Evolutionary conservation across 2,797 vertebrate species (phyloP), one percentile per base, ranked within the genome.

Genomic region (Discoglossus pictus): DNA sequence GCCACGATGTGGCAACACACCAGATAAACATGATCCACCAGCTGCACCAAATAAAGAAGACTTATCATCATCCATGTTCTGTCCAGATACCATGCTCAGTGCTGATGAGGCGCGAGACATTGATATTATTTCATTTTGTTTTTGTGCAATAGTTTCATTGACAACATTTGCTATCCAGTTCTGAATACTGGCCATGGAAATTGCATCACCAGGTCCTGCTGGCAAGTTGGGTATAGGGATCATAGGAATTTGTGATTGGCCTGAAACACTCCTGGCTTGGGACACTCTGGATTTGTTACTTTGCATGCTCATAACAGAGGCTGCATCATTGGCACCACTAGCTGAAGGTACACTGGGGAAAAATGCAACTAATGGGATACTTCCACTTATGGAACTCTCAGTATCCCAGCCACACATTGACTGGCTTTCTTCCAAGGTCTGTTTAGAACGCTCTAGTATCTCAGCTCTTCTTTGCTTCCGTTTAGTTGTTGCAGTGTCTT

Each of bases 151-250:
- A 0, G 96, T 97, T 75, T 99, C 96, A 0, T 82, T 90, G 59
- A 99, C 96, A 0, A 99, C 94, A 0, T 83, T 95, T 24, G 95
- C 89, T 0, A 99, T 98, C 97, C 97, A 99, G 79, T 91, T 96
- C 77, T 98, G 96, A 78, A 98, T 98, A 70, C 89, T 92, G 35
- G 92, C 84, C 6, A 98, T 81, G 63, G 96, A 92, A 44, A 98
- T 89, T 65, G 92, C 88, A 7, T 92, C 90, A 59, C 93, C 92
- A 0, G 92, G 92, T 17, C 91, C 90, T 12, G 91, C 87, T 2
- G 80, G 79, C 10, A 93, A 77, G 1, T 79, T 79, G 1, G 89
- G 88, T 58, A 87, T 79, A 0, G 89, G 85, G 2, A 86, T 61
- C 12, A 84, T 73, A 17, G 86, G 81, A 13, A 78, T 18, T 1